These are phyloP conservation scores for Seira ritae DNA, from an alignment of 2,888 invertebrate species.

Conservation along the genomic window DNA sequence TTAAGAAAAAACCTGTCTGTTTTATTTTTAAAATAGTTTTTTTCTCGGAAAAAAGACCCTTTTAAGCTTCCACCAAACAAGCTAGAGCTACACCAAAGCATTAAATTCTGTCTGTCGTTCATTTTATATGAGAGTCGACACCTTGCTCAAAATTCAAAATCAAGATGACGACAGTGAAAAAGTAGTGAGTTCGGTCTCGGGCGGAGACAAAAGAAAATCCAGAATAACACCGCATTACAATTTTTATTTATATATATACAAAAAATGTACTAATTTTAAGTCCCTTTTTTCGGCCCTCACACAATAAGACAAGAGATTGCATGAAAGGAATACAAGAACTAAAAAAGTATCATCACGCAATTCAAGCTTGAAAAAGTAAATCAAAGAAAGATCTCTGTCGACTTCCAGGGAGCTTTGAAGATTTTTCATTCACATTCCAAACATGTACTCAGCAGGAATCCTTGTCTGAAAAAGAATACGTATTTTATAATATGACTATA, in stretches of 20 bases:
- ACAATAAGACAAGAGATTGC: too few species aligned
- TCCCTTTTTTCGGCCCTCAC: too few species aligned
- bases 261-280: too few species aligned
- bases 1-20: constrained; percentile 21
- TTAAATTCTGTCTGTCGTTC: constrained; percentile 31
- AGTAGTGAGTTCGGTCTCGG: too few species aligned
- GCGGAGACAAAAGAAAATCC: too few species aligned
- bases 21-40: constrained; percentile 35
- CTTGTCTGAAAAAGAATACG: neutral
- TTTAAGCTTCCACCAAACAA: too few species aligned
- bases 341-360: constrained; percentile 23
- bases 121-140: constrained; percentile 37
- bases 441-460: constrained; percentile 47
- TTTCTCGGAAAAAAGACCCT: constrained; percentile 51
- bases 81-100: too few species aligned
- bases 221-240: too few species aligned
- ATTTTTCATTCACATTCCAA: constrained; percentile 60
- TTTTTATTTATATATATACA: too few species aligned
- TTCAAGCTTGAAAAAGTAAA: constrained; percentile 21
- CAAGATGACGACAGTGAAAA: neutral
- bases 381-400: constrained; percentile 30
- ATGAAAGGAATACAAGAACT: neutral
- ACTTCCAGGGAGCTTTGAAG: constrained; percentile 28
- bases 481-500: too few species aligned
- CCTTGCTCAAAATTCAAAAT: constrained; percentile 38